Evolutionary conservation across 2,888 invertebrate species (phyloP).

Genomic region (Ormyrus nitidulus): DNA sequence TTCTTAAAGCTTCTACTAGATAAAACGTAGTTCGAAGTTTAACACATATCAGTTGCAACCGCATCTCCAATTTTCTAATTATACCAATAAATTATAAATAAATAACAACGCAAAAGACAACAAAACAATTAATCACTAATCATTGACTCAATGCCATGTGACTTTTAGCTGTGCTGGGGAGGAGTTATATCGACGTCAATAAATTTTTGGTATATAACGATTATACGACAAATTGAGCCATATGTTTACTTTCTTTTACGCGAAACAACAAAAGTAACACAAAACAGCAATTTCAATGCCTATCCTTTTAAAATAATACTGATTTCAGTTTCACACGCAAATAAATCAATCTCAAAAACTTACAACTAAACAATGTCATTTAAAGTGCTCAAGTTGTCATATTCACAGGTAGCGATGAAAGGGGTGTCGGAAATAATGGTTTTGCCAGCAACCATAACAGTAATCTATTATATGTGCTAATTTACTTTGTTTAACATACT

Average conservation of each 20-base stretch:
- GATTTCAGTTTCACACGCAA: neutral
- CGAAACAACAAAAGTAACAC: no score
- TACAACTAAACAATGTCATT: neutral
- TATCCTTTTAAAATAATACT: conserved; percentile 11
- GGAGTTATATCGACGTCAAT: conserved; percentile 37
- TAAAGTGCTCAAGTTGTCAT: conserved; percentile 45
- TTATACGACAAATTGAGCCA: conserved; percentile 46
- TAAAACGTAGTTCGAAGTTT: conserved; percentile 2
- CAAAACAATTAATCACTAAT: conserved; percentile 27
- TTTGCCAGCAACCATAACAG: conserved; percentile 65
- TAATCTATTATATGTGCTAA: conserved; percentile 66
- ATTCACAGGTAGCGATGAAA: conserved; percentile 43
- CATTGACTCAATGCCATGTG: conserved; percentile 9
- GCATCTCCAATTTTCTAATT: neutral
- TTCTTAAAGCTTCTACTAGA: conserved; percentile 13
- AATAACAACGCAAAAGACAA: conserved; percentile 2
- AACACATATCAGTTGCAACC: neutral
- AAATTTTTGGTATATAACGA: conserved; percentile 37
- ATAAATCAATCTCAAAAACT: neutral
- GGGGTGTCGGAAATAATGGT: conserved; percentile 51
- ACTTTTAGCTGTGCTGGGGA: conserved; percentile 52
- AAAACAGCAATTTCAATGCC: neutral
- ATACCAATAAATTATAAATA: conserved; percentile 12
- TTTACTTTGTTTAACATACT: conserved; percentile 60
- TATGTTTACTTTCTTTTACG: neutral